phyloP scores from a whole-genome alignment of 2,113 vertebrate genomes.

The Riparia riparia region DNA sequence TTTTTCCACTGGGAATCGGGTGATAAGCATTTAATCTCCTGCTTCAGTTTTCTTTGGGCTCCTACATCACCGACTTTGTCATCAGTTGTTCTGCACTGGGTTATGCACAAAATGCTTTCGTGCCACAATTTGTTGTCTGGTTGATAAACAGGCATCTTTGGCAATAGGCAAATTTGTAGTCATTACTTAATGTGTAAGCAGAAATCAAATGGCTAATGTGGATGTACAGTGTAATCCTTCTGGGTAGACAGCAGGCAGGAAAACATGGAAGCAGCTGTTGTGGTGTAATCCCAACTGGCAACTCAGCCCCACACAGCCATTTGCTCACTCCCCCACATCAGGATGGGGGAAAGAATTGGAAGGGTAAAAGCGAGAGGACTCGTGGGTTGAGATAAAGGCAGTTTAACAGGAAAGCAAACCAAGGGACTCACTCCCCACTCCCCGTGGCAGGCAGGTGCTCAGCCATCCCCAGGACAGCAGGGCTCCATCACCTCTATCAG shows the following conservation, averaged over 20 bases:
- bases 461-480: too few species aligned
- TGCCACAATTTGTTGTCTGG: not conserved
- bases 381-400: not conserved
- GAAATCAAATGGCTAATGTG: not conserved
- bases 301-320: not conserved
- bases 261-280: not conserved
- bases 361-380: not conserved
- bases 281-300: not conserved
- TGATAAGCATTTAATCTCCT: conserved; percentile 20
- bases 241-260: not conserved
- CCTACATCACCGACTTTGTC: not conserved
- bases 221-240: rapidly evolving
- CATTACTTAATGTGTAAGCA: not conserved
- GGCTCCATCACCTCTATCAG: too few species aligned
- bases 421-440: not conserved
- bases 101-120: not conserved
- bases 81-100: not conserved
- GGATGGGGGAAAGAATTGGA: not conserved
- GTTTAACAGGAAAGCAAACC: not conserved
- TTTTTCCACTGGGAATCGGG: not conserved
- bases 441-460: not conserved
- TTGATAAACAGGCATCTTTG: not conserved
- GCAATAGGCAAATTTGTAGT: not conserved
- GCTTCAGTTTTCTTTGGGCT: not conserved
- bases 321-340: rapidly evolving